phyloP scores from a whole-genome alignment of 30 jellyfish, hydroid and myxozoan genomes.

The Aurelia aurita region DNA sequence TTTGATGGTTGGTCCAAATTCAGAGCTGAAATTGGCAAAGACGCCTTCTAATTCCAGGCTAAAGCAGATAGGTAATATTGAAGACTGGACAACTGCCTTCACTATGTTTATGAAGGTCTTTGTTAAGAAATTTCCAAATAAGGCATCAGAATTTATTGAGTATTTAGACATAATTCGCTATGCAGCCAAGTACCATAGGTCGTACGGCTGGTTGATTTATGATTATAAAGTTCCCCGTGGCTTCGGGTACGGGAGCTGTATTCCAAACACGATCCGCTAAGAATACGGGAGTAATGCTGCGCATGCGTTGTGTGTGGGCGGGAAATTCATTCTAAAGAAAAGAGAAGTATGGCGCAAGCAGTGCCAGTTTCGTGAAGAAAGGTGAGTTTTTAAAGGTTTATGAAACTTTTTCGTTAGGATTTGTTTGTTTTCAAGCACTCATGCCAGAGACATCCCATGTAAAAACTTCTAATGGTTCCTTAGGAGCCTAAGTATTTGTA shows the following conservation, averaged over 20 bases:
- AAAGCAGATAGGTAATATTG: too few species aligned
- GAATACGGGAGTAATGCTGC: slow-evolving; percentile 4
- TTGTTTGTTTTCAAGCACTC: not conserved
- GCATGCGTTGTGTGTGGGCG: slow-evolving; percentile 4
- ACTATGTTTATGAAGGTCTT: too few species aligned
- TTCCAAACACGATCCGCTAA: not conserved
- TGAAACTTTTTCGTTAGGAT: not conserved
- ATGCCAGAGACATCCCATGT: not conserved
- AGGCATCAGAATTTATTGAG: too few species aligned
- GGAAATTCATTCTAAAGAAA: not conserved
- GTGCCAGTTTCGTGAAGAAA: slow-evolving; percentile 6
- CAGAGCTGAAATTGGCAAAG: too few species aligned
- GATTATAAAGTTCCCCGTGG: not conserved
- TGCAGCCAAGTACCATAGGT: too few species aligned
- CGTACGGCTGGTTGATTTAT: too few species aligned
- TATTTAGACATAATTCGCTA: too few species aligned
- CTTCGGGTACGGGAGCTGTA: slow-evolving; percentile 13
- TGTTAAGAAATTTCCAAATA: too few species aligned
- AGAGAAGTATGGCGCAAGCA: slow-evolving; percentile 5
- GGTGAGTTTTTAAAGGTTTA: not conserved
- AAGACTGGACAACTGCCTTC: too few species aligned
- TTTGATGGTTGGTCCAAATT: too few species aligned
- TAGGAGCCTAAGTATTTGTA: not conserved
- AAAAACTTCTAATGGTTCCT: not conserved
- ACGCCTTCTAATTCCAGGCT: too few species aligned